Evolutionary conservation across 2,797 vertebrate species (phyloP).

Genomic region (Megaceryle alcyon): DNA sequence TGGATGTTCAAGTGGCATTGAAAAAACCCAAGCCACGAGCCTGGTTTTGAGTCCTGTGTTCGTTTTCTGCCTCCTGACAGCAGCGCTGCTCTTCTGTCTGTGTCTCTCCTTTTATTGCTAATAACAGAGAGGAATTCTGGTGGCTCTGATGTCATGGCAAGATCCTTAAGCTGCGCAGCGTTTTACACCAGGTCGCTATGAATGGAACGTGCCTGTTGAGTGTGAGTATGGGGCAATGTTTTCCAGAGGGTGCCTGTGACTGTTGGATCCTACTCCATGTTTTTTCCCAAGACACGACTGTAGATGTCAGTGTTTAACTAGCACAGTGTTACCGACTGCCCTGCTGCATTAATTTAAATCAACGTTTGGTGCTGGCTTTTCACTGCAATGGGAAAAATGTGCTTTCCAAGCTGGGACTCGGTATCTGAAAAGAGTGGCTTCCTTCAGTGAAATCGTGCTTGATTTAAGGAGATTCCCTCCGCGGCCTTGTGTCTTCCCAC

Average conservation of each 20-base stretch:
- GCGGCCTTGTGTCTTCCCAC: not conserved
- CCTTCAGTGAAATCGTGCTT: conserved; percentile 51
- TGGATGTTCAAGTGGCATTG: not conserved
- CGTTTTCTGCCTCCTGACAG: not conserved
- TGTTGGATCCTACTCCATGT: not conserved
- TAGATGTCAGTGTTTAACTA: conserved; percentile 82
- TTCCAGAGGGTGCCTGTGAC: not conserved
- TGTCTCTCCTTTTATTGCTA: not conserved
- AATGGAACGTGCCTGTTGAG: accelerated
- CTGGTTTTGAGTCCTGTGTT: not conserved
- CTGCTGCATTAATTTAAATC: conserved; percentile 44
- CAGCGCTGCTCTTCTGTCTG: not conserved
- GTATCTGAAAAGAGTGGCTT: conserved; percentile 10
- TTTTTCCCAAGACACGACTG: conserved; percentile 60
- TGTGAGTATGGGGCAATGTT: accelerated
- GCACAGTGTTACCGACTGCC: not conserved
- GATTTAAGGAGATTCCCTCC: not conserved
- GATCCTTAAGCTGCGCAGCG: accelerated
- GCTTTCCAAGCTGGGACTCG: conserved; percentile 57
- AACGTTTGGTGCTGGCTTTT: conserved; percentile 46
- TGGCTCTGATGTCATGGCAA: not conserved
- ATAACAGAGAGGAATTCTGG: not conserved
- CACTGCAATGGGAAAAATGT: conserved; percentile 59
- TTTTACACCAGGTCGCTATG: not conserved
- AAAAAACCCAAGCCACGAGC: not conserved